Conservation (phyloP, 2,113 vertebrate species). For the Capricornis sumatraensis region DNA sequence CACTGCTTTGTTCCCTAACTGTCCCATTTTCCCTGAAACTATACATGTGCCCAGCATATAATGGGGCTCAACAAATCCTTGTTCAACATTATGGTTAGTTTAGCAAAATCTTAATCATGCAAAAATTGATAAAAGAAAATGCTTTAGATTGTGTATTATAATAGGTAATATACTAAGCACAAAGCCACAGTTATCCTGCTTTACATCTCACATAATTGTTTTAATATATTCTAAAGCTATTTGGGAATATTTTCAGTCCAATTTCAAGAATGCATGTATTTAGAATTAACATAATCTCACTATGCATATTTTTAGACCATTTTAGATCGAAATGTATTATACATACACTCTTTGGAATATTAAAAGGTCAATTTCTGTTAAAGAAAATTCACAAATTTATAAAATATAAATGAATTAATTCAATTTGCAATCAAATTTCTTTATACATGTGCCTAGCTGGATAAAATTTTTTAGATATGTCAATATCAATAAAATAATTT, state of each 20-base stretch:
- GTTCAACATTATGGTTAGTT: neutral
- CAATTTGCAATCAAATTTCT: neutral
- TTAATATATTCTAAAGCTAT: neutral
- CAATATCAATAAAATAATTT: neutral
- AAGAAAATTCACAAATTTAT: neutral
- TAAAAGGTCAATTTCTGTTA: conserved; percentile 20
- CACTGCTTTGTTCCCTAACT: neutral
- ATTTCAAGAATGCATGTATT: neutral
- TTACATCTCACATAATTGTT: neutral
- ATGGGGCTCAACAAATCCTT: neutral
- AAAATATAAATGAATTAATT: neutral
- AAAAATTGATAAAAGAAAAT: neutral
- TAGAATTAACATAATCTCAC: neutral
- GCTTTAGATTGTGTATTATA: neutral
- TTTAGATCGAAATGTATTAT: neutral
- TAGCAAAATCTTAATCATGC: neutral
- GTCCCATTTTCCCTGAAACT: neutral
- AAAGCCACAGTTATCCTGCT: neutral
- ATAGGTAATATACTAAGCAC: neutral
- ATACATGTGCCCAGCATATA: neutral
- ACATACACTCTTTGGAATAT: neutral
- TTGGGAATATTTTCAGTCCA: neutral
- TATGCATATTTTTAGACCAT: neutral
- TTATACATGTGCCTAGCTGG: neutral
- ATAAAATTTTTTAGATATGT: neutral